Evolutionary conservation across 2,113 vertebrate genomes (phyloP).

Genomic region (Mustela nigripes): DNA sequence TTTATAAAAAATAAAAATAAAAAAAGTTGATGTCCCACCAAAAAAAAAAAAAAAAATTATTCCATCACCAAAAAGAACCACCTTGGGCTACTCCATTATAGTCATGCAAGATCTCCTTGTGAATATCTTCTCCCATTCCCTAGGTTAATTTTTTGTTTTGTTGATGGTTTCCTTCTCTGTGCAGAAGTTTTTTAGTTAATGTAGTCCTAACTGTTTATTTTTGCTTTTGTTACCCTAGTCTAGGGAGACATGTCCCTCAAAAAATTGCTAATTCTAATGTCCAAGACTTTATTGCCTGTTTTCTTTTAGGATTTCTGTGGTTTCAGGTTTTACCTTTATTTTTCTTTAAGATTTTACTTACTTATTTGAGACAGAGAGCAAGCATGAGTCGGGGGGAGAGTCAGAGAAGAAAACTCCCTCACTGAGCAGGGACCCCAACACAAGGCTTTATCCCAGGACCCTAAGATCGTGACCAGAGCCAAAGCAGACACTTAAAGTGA

Average conservation of each 20-base stretch:
- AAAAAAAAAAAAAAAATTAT: not conserved
- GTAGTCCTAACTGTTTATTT: not conserved
- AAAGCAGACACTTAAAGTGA: not conserved
- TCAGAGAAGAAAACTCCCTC: not conserved
- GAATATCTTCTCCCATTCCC: not conserved
- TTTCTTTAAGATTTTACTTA: not conserved
- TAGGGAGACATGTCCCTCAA: not conserved
- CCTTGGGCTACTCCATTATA: not conserved
- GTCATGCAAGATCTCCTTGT: not conserved
- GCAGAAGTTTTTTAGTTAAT: not conserved
- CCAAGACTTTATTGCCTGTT: not conserved
- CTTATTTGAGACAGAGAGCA: not conserved
- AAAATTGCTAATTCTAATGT: not conserved
- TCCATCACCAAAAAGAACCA: not conserved
- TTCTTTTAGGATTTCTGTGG: not conserved
- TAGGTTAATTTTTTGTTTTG: not conserved
- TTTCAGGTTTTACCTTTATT: not conserved
- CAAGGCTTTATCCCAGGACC: not conserved
- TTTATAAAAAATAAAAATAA: too few relatives aligned
- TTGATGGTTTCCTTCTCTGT: not conserved
- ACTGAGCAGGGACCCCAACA: not conserved
- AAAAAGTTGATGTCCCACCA: too few relatives aligned
- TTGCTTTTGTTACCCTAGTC: not conserved
- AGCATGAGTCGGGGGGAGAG: not conserved
- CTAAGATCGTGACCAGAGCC: not conserved